phyloP scores from a whole-genome alignment of 2,797 vertebrate species.

The Eleutherodactylus coqui region DNA sequence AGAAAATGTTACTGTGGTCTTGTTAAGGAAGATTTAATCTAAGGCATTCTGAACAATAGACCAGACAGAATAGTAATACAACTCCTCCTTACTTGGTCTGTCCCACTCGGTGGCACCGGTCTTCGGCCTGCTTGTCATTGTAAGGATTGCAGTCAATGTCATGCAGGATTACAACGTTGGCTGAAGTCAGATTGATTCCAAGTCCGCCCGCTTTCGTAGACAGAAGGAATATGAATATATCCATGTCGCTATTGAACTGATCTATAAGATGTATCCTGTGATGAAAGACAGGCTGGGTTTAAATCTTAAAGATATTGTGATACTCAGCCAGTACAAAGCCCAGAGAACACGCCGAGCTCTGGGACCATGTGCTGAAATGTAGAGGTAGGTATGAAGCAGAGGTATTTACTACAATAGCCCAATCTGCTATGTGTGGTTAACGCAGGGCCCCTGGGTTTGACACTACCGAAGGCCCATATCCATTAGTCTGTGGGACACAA shows the following conservation, averaged over 20 bases:
- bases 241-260: constrained; percentile 90
- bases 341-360: too few species aligned
- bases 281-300: not conserved
- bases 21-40: too few species aligned
- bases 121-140: constrained; percentile 98
- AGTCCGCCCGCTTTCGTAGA: constrained; percentile 95
- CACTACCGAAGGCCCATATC: too few species aligned
- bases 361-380: not conserved
- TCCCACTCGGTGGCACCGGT: constrained; percentile 94
- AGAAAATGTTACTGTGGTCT: too few species aligned
- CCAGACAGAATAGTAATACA: not conserved
- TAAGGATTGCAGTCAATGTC: constrained; percentile 98
- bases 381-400: too few species aligned
- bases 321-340: not conserved
- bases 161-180: constrained; percentile 94
- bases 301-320: not conserved
- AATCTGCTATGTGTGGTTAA: too few species aligned
- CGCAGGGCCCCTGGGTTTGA: too few species aligned
- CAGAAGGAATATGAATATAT: constrained; percentile 93
- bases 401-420: too few species aligned
- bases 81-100: constrained; percentile 89
- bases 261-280: constrained; percentile 94
- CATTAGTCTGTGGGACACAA: too few species aligned
- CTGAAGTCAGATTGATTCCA: constrained; percentile 95
- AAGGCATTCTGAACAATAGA: too few species aligned